These are phyloP conservation scores for Tetranychus urticae DNA, from an alignment of 1,140 invertebrate genomes.

Conservation along the genomic window DNA sequence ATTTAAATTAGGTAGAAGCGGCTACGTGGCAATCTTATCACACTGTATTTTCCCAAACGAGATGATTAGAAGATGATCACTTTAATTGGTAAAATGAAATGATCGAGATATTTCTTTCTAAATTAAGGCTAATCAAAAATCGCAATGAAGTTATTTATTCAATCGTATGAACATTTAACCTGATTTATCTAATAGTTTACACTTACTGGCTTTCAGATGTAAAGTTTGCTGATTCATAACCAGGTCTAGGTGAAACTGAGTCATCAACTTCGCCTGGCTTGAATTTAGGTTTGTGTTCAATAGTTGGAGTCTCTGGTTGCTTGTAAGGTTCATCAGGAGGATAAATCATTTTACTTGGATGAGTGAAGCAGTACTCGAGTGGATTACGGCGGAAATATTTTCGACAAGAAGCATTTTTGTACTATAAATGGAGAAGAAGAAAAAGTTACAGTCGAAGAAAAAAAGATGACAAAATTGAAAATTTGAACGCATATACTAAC, in stretches of 20 bases:
- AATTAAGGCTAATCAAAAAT: too few species aligned
- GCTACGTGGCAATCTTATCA: too few species aligned
- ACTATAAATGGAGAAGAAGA: constrained; percentile 26
- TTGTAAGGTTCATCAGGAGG: constrained; percentile 48
- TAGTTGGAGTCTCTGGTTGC: constrained; percentile 30
- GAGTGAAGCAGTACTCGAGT: constrained; percentile 51
- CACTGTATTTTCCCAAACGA: too few species aligned
- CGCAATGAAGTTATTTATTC: too few species aligned
- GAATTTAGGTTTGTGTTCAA: constrained; percentile 7
- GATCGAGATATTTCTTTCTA: not conserved
- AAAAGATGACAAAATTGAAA: not conserved
- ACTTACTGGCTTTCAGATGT: constrained; percentile 61
- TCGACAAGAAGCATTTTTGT: constrained; percentile 58
- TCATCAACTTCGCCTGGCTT: constrained; percentile 14
- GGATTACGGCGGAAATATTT: constrained; percentile 56
- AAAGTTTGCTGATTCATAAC: constrained; percentile 47
- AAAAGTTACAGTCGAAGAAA: not conserved
- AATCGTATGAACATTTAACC: too few species aligned
- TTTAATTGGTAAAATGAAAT: not conserved
- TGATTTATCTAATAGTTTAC: not conserved
- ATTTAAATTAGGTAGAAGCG: too few species aligned
- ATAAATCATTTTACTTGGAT: constrained; percentile 81
- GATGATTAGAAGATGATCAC: not conserved
- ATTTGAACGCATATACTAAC: constrained; percentile 10
- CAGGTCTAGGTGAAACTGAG: constrained; percentile 27